Conservation (phyloP, 1,140 invertebrate species). For the Macrobrachium rosenbergii region DNA sequence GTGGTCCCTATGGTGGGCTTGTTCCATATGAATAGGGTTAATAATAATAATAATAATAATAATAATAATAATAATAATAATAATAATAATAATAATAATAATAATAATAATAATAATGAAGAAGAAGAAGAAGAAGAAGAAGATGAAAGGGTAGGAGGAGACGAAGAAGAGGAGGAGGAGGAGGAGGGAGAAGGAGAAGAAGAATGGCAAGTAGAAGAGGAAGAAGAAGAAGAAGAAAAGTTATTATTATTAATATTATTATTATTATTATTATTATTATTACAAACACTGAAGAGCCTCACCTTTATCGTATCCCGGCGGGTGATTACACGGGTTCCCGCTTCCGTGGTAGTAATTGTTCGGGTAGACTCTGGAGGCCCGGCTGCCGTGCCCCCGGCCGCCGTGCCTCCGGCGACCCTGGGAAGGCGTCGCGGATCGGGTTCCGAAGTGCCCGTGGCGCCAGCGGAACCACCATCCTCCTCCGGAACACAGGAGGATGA, state of each 20-base stretch:
- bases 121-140: not conserved
- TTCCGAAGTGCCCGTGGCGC: constrained; percentile 39
- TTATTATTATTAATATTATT: too few species aligned
- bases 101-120: not conserved
- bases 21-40: too few species aligned
- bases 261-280: not conserved
- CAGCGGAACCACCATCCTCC: constrained; percentile 60
- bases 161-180: not conserved
- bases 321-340: not conserved
- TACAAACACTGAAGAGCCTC: not conserved
- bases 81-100: not conserved
- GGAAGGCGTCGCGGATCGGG: not conserved
- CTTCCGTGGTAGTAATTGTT: not conserved
- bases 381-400: not conserved
- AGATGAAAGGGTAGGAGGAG: not conserved
- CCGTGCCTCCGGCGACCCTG: not conserved
- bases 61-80: not conserved
- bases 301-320: constrained; percentile 43
- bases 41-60: too few species aligned
- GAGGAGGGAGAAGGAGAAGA: not conserved
- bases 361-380: constrained; percentile 29
- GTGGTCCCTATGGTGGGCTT: too few species aligned
- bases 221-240: not conserved
- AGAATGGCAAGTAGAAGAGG: not conserved
- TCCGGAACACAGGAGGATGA: constrained; percentile 53